Conservation (phyloP, 2,888 invertebrate genomes). For the Pandemis corylana region DNA sequence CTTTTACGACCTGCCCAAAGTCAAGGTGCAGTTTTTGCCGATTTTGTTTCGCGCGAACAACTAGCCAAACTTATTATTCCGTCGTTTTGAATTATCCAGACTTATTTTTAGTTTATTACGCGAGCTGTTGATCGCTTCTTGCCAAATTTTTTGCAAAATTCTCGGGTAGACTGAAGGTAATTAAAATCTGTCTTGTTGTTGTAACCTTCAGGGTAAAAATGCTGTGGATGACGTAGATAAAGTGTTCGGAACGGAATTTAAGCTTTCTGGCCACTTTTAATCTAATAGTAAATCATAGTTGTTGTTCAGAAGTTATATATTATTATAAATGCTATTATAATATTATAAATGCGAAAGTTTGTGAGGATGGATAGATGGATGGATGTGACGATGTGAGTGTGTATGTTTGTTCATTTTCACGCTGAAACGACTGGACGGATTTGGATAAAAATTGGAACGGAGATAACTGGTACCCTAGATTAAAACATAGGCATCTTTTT, state of each 20-base stretch:
- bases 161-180: constrained; percentile 15
- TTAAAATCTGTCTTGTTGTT: constrained; percentile 21
- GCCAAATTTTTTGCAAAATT: constrained; percentile 42
- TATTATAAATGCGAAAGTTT: neutral
- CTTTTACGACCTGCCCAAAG: neutral
- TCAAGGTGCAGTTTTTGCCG: neutral
- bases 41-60: neutral
- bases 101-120: constrained; percentile 37
- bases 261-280: neutral
- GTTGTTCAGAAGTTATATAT: no score
- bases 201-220: constrained; percentile 27
- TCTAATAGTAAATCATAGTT: neutral
- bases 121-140: constrained; percentile 32
- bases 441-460: no score
- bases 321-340: no score
- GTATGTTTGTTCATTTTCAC: no score
- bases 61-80: constrained; percentile 3
- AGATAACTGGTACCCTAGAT: no score
- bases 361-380: no score
- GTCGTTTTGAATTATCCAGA: constrained; percentile 6
- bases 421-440: no score
- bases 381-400: no score
- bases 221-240: constrained; percentile 2
- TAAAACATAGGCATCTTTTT: no score
- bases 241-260: neutral